Conservation (phyloP, 2,113 vertebrate species). For the Rhagologus leucostigma region DNA sequence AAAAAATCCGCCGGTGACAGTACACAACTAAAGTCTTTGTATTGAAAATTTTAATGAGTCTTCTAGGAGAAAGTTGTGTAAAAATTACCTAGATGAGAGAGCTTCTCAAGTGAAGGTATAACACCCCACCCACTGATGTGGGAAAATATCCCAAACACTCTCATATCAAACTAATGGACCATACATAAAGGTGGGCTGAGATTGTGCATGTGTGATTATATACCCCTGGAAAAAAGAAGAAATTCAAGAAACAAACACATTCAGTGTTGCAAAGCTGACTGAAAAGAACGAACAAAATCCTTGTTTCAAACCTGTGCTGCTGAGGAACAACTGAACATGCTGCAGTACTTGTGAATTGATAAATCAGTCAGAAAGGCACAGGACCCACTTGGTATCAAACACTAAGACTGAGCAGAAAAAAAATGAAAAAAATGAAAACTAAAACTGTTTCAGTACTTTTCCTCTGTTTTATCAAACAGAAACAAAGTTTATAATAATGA, state of each 20-base stretch:
- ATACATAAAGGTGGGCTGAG: neutral
- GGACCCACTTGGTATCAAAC: neutral
- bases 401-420: neutral
- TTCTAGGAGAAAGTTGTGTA: neutral
- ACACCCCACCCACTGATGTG: neutral
- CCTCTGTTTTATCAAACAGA: neutral
- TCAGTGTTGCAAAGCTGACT: neutral
- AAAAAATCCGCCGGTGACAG: neutral
- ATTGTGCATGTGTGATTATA: fast-evolving
- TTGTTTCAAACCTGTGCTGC: neutral
- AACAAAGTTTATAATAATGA: fast-evolving
- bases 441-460: neutral
- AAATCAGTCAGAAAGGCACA: neutral
- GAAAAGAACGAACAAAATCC: neutral
- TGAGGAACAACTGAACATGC: neutral
- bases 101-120: neutral
- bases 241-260: neutral
- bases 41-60: neutral
- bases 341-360: neutral
- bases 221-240: neutral
- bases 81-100: neutral
- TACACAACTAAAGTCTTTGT: neutral
- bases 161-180: neutral
- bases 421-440: neutral
- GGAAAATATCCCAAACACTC: neutral